Conservation (phyloP, 1,140 invertebrate genomes). For the Zophobas morio region DNA sequence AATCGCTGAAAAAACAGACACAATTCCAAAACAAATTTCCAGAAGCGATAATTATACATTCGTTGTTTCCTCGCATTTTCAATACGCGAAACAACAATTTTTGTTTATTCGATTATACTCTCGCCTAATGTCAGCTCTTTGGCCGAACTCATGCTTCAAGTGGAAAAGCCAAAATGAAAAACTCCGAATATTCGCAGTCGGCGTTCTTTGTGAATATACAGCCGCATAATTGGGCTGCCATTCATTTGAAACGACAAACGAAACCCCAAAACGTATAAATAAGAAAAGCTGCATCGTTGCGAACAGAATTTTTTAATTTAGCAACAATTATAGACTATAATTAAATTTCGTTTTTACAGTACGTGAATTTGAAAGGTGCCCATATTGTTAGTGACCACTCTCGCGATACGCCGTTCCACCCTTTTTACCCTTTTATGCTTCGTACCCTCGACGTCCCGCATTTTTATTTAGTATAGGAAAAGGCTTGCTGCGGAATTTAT, state of each 20-base stretch:
- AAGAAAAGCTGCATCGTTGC: conserved; percentile 1
- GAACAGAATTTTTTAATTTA: conserved; percentile 24
- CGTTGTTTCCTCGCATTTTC: too few species aligned
- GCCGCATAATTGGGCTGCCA: conserved; percentile 30
- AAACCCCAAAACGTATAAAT: conserved; percentile 25
- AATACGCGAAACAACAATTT: background rate
- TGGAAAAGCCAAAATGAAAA: conserved; percentile 11
- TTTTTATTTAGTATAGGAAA: conserved; percentile 56
- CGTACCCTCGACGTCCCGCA: conserved; percentile 42
- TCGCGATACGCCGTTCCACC: conserved; percentile 16
- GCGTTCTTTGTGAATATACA: conserved; percentile 33
- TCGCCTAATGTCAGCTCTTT: background rate
- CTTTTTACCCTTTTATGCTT: conserved; percentile 35
- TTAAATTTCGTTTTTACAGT: conserved; percentile 24
- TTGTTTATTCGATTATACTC: background rate
- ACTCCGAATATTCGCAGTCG: background rate
- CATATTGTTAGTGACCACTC: conserved; percentile 3
- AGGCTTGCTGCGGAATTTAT: conserved; percentile 51
- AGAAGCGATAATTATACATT: too few species aligned
- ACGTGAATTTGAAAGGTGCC: conserved; percentile 16
- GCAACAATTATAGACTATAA: conserved; percentile 21
- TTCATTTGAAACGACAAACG: conserved; percentile 34
- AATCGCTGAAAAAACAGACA: too few species aligned
- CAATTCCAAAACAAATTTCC: too few species aligned
- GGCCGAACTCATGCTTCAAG: conserved; percentile 4